These are phyloP conservation scores for Plagiodera versicolora DNA, from an alignment of 2,888 invertebrate species.

Conservation along the genomic window DNA sequence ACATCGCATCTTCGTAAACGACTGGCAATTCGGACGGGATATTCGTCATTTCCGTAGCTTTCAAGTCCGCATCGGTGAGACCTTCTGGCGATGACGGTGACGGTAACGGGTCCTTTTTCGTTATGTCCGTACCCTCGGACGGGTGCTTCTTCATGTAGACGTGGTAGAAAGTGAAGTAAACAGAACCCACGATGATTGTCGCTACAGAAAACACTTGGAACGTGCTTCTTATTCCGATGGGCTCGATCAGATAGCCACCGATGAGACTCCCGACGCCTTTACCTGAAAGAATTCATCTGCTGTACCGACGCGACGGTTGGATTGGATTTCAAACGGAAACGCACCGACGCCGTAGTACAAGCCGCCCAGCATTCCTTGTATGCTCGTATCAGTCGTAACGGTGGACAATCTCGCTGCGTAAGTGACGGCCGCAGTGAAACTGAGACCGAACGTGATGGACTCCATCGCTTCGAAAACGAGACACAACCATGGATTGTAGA, in stretches of 20 bases:
- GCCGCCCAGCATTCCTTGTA: slow-evolving; percentile 77
- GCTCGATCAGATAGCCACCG: slow-evolving; percentile 75
- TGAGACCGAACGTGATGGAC: slow-evolving; percentile 73
- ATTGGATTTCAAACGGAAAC: too few species aligned
- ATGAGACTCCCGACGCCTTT: slow-evolving; percentile 75
- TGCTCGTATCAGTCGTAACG: slow-evolving; percentile 72
- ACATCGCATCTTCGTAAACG: slow-evolving; percentile 46
- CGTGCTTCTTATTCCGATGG: slow-evolving; percentile 70
- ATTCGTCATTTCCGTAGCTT: slow-evolving; percentile 32
- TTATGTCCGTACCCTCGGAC: slow-evolving; percentile 60
- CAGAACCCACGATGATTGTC: slow-evolving; percentile 65
- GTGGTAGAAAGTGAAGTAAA: slow-evolving; percentile 70
- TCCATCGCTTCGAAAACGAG: slow-evolving; percentile 77
- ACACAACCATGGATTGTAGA: slow-evolving; percentile 76
- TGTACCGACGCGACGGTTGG: too few species aligned
- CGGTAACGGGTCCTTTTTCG: slow-evolving; percentile 59
- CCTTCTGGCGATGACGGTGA: too few species aligned
- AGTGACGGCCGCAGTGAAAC: slow-evolving; percentile 77
- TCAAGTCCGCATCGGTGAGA: slow-evolving; percentile 37
- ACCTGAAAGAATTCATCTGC: slow-evolving; percentile 60
- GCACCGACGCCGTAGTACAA: slow-evolving; percentile 78
- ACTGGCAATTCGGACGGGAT: slow-evolving; percentile 39
- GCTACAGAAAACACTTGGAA: slow-evolving; percentile 70
- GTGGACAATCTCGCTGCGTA: slow-evolving; percentile 75
- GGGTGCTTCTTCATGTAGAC: slow-evolving; percentile 64